A percentile compares a stretch with the other conserved stretches of the same genome.
These are phyloP conservation scores for Grallaria varia DNA, from an alignment of 2,113 vertebrate genomes.

Conservation along the genomic window DNA sequence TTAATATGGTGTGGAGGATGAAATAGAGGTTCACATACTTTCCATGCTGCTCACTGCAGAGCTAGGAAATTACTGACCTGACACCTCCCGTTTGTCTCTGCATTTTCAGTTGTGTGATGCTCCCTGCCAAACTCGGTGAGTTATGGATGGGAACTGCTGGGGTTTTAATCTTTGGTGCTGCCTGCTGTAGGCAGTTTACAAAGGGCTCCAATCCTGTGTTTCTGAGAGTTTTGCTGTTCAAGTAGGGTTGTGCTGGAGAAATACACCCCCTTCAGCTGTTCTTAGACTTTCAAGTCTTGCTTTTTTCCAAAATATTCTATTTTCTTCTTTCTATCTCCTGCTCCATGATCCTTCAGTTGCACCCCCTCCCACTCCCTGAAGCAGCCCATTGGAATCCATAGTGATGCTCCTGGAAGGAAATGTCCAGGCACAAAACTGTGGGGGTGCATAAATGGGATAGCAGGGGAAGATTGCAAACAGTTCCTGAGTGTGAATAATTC, in stretches of 20 bases:
- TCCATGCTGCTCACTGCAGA: conserved; percentile 26
- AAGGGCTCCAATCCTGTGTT: not conserved
- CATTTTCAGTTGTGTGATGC: not conserved
- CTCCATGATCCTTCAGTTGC: not conserved
- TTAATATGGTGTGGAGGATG: conserved; percentile 15
- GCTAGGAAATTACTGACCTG: conserved; percentile 43
- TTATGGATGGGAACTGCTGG: conserved; percentile 15
- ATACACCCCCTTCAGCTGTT: not conserved
- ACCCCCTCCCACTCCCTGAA: fast-evolving
- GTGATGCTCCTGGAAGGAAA: not conserved
- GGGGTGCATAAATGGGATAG: not conserved
- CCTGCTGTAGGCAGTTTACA: not conserved
- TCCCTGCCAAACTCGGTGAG: conserved; percentile 2
- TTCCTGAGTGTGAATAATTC: not conserved
- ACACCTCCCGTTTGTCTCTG: conserved; percentile 52
- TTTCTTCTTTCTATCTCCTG: not conserved
- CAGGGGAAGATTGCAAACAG: not conserved
- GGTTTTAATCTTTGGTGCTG: conserved; percentile 38
- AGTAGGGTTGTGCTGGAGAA: not conserved
- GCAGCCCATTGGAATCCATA: not conserved
- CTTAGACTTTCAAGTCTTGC: not conserved
- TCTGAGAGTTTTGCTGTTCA: not conserved
- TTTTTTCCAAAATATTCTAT: not conserved
- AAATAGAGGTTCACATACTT: conserved; percentile 9
- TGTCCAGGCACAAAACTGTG: not conserved